Conservation (phyloP, 2,113 vertebrate species). For the Microcebus ravelobensis region DNA sequence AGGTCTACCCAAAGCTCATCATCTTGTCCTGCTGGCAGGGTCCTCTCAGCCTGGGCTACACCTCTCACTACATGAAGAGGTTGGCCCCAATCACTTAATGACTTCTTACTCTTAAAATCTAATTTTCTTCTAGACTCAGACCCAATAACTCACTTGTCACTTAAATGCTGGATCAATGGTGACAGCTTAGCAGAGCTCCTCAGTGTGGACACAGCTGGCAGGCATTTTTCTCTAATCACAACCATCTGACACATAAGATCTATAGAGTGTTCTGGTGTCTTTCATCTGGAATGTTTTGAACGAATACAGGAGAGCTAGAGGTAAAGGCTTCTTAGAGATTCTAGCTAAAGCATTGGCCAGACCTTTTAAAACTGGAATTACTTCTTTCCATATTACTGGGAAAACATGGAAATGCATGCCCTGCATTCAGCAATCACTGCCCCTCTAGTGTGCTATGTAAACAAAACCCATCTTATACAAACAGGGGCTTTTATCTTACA, state of each 20-base stretch:
- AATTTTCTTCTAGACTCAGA: background rate
- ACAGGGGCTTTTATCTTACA: background rate
- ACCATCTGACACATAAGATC: background rate
- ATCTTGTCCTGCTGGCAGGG: background rate
- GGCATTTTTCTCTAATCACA: constrained; percentile 7
- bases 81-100: background rate
- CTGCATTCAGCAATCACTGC: background rate
- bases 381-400: background rate
- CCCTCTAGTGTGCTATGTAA: background rate
- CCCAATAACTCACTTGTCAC: background rate
- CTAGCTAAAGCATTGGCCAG: background rate
- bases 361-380: background rate
- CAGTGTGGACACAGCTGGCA: background rate
- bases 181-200: background rate
- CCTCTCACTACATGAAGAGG: background rate
- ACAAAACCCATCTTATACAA: background rate
- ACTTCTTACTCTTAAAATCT: background rate
- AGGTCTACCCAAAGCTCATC: background rate
- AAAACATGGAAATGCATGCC: background rate
- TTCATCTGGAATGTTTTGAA: constrained; percentile 26
- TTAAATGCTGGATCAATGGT: background rate
- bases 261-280: background rate
- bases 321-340: constrained; percentile 28
- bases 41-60: background rate
- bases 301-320: background rate